Conservation (phyloP, 2,888 invertebrate genomes). For the Tromatobia lineatoria region DNA sequence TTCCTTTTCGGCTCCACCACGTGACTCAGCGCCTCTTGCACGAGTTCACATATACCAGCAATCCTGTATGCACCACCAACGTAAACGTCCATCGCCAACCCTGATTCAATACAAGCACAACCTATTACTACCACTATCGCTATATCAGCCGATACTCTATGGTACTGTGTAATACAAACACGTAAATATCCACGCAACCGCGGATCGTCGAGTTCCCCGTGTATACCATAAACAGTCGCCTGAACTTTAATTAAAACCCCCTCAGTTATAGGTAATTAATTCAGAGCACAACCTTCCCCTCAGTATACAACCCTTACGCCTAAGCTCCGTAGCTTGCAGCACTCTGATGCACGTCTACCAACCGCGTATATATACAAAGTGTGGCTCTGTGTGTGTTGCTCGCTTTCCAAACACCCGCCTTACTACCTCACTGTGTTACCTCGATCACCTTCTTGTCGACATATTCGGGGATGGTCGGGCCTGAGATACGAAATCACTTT, state of each 20-base stretch:
- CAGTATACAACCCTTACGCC: conserved; percentile 32
- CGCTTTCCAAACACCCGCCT: conserved; percentile 47
- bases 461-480: background rate
- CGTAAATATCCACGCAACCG: conserved; percentile 60
- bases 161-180: conserved; percentile 47
- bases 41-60: conserved; percentile 31
- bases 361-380: conserved; percentile 6
- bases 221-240: conserved; percentile 73
- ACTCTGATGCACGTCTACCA: conserved; percentile 44
- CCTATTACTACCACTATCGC: background rate
- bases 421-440: conserved; percentile 19
- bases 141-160: conserved; percentile 13
- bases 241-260: conserved; percentile 77
- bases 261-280: conserved; percentile 76
- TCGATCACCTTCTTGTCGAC: conserved; percentile 8
- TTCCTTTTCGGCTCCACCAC: background rate
- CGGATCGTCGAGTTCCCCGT: conserved; percentile 54
- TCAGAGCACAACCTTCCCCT: conserved; percentile 61
- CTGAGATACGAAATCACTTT: conserved; percentile 12
- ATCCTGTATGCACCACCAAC: conserved; percentile 32
- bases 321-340: conserved; percentile 46
- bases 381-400: conserved; percentile 3
- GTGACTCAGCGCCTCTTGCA: conserved; percentile 41
- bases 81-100: background rate
- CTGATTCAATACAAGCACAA: conserved; percentile 23